Evolutionary conservation across 2,888 invertebrate species (phyloP).

Genomic region (Heliconius aoede): DNA sequence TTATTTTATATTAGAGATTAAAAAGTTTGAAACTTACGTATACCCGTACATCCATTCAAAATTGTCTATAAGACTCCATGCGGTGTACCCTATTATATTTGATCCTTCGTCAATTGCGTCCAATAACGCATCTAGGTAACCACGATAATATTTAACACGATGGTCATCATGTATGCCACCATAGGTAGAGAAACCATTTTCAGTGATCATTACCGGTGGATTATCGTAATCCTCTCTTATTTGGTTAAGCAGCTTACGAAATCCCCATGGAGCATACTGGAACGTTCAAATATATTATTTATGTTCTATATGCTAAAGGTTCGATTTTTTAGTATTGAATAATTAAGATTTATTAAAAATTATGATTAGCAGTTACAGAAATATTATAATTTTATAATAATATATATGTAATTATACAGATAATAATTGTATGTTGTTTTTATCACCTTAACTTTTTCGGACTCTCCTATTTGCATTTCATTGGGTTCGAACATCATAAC

Average conservation of each 20-base stretch:
- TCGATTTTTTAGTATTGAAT: too few relatives aligned
- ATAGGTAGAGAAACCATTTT: slow-evolving; percentile 76
- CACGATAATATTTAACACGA: slow-evolving; percentile 65
- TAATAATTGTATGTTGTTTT: background rate
- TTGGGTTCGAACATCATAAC: slow-evolving; percentile 33
- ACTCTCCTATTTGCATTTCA: slow-evolving; percentile 45
- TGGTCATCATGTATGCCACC: slow-evolving; percentile 67
- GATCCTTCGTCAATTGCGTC: slow-evolving; percentile 74
- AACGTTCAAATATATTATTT: background rate
- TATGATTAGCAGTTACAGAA: too few relatives aligned
- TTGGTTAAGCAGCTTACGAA: slow-evolving; percentile 79
- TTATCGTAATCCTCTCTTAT: slow-evolving; percentile 76
- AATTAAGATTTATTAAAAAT: too few relatives aligned
- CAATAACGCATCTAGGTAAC: slow-evolving; percentile 68
- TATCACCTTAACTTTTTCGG: slow-evolving; percentile 46
- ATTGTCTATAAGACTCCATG: slow-evolving; percentile 86
- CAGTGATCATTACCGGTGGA: slow-evolving; percentile 80
- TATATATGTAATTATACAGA: background rate
- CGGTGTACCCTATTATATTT: slow-evolving; percentile 77
- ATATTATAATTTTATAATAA: too few relatives aligned
- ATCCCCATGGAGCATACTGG: slow-evolving; percentile 75
- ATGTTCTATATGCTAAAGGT: background rate
- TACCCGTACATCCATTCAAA: slow-evolving; percentile 85
- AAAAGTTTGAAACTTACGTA: slow-evolving; percentile 60
- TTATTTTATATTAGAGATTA: background rate